phyloP scores from a whole-genome alignment of 2,888 invertebrate species.

The Dorcus hopei region DNA sequence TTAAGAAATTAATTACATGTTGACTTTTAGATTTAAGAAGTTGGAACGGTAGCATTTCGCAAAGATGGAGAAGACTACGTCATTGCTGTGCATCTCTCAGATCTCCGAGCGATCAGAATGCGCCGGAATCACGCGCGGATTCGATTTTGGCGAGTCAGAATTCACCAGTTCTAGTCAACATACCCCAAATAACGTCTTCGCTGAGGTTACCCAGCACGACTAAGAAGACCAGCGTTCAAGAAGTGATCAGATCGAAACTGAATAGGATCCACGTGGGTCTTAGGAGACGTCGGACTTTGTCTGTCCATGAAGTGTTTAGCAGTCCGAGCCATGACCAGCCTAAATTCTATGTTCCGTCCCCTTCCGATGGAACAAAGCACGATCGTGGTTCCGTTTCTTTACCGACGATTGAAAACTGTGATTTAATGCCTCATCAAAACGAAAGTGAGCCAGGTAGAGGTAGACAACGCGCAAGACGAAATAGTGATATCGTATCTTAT shows the following conservation, averaged over 20 bases:
- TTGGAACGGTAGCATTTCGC: constrained; percentile 72
- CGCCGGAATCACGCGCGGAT: constrained; percentile 51
- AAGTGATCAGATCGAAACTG: constrained; percentile 62
- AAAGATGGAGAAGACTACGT: constrained; percentile 71
- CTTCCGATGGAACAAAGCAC: constrained; percentile 29
- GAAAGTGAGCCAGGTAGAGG: constrained; percentile 16
- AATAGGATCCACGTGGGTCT: constrained; percentile 69
- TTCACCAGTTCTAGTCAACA: constrained; percentile 47
- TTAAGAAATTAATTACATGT: neutral
- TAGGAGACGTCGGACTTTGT: constrained; percentile 62
- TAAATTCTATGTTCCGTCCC: constrained; percentile 71
- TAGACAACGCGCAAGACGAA: constrained; percentile 26
- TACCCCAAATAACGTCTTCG: constrained; percentile 47
- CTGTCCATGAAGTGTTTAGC: constrained; percentile 65
- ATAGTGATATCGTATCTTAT: constrained; percentile 9
- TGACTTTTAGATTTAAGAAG: constrained; percentile 59
- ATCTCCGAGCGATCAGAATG: constrained; percentile 53
- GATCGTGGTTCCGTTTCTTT: constrained; percentile 31
- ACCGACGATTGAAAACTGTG: constrained; percentile 22
- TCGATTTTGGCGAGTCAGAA: constrained; percentile 54
- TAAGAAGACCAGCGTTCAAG: constrained; percentile 56
- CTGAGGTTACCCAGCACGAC: constrained; percentile 48
- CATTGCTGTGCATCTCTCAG: constrained; percentile 61
- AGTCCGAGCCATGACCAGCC: constrained; percentile 50
- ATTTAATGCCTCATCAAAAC: constrained; percentile 6